phyloP scores from a whole-genome alignment of 2,888 invertebrate genomes.

The Vandiemenella viatica region DNA sequence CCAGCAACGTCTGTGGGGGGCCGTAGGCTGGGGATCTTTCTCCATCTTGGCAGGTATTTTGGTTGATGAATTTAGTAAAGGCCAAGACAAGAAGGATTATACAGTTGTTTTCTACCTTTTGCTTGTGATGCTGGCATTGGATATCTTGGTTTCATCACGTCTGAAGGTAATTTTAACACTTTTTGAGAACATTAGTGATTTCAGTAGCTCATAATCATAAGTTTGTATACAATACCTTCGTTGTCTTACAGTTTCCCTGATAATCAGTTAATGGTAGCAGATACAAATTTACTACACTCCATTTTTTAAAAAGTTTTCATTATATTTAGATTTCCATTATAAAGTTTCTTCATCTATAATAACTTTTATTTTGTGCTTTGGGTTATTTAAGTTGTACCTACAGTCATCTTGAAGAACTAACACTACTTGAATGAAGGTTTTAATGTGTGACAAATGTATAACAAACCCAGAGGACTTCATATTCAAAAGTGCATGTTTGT shows the following conservation, averaged over 20 bases:
- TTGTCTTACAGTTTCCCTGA: too few species aligned
- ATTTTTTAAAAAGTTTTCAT: not conserved
- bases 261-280: too few species aligned
- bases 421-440: too few species aligned
- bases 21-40: slow-evolving; percentile 72
- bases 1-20: slow-evolving; percentile 74
- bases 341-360: not conserved
- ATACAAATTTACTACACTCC: slow-evolving; percentile 12
- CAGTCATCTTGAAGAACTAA: too few species aligned
- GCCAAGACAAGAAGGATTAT: slow-evolving; percentile 51
- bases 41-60: slow-evolving; percentile 61
- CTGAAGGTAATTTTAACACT: slow-evolving; percentile 29
- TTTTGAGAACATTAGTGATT: not conserved
- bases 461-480: too few species aligned
- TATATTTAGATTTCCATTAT: not conserved
- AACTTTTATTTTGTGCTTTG: too few species aligned
- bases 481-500: too few species aligned
- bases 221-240: too few species aligned
- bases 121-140: slow-evolving; percentile 46
- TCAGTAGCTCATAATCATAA: slow-evolving; percentile 20
- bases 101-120: slow-evolving; percentile 66
- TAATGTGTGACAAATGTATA: too few species aligned
- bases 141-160: slow-evolving; percentile 47
- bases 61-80: slow-evolving; percentile 57
- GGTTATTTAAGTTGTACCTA: too few species aligned